Evolutionary conservation across 2,888 invertebrate genomes (phyloP), one percentile per base, ranked within the genome.

Genomic region (Brenthis hecate): DNA sequence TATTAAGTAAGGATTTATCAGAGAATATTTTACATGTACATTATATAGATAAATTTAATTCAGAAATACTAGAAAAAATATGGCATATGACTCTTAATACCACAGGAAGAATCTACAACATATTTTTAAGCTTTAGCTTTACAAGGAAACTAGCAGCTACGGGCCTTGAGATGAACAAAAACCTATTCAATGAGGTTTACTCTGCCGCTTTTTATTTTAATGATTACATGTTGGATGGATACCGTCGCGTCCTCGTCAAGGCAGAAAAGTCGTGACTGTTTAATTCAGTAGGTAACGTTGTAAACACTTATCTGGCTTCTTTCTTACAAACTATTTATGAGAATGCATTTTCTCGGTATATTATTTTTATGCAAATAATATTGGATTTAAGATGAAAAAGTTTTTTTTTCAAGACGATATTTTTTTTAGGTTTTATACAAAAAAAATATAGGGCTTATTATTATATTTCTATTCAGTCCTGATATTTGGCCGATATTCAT

Each of bases 101-200:
- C 14, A 56, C n/a, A 32, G 56, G 23, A 13, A 56, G 3, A 28
- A 58, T 48, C 19, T 48, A 13, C 60, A 8, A 48, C 14, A 2
- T 28, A 48, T 48, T 48, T 28, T 63, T 64, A 64, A 32, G 36
- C 47, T 28, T 14, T 63, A 19, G 28, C 62, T 58, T 36, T 60
- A 57, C 48, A 69, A 78, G 88, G 88, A 85, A 89, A 85, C 87
- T 80, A 23, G 71, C 43, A 68, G 50, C 80, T 80, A 76, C 55
- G 73, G 80, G 73, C 86, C 87, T 89, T 86, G 86, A 82, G 77
- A 58, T 74, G 71, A 77, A 80, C 78, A 83, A 85, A 84, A 83
- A 83, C 74, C 76, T 75, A 81, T 81, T 79, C 77, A 80, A 83
- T 82, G 79, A 72, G 74, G 80, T 78, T 23, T 19, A 19, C 19